A percentile compares a stretch with the other conserved stretches of the same genome.
phyloP scores from a whole-genome alignment of 1,140 invertebrate species.

The Tachypleus tridentatus region DNA sequence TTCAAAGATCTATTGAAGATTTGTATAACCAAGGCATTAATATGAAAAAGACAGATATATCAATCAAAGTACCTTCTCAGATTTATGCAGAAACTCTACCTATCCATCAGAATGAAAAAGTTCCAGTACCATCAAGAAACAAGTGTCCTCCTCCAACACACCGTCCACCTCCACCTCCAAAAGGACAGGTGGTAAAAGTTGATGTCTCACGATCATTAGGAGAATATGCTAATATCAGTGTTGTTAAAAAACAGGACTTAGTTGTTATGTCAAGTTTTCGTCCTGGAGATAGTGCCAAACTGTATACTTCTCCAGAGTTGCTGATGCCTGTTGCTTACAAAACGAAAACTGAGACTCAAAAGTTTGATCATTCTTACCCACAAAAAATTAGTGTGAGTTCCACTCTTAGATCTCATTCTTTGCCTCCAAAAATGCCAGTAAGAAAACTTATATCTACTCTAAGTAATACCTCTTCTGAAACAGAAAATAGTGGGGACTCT shows the following conservation, averaged over 20 bases:
- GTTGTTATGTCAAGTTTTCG: slow-evolving; percentile 61
- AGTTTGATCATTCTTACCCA: slow-evolving; percentile 4
- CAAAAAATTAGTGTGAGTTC: slow-evolving; percentile 16
- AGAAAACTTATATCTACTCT: slow-evolving; percentile 3
- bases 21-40: slow-evolving; percentile 10
- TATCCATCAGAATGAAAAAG: too few species aligned
- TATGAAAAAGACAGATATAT: slow-evolving; percentile 2
- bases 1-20: slow-evolving; percentile 17
- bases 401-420: slow-evolving; percentile 37
- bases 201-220: slow-evolving; percentile 19
- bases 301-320: slow-evolving; percentile 77
- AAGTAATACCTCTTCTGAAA: slow-evolving; percentile 22
- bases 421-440: slow-evolving; percentile 19
- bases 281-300: slow-evolving; percentile 68
- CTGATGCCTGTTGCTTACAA: slow-evolving; percentile 54
- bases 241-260: slow-evolving; percentile 10
- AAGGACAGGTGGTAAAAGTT: slow-evolving; percentile 20
- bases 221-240: slow-evolving; percentile 20
- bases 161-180: slow-evolving; percentile 52
- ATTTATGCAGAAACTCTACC: slow-evolving; percentile 23
- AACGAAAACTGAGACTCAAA: background rate
- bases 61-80: background rate
- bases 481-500: slow-evolving; percentile 23
- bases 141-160: slow-evolving; percentile 52
- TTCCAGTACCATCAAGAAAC: slow-evolving; percentile 23